Base-by-base conservation (phyloP, 2,888 invertebrate genomes). In the Synergus itoensis region DNA sequence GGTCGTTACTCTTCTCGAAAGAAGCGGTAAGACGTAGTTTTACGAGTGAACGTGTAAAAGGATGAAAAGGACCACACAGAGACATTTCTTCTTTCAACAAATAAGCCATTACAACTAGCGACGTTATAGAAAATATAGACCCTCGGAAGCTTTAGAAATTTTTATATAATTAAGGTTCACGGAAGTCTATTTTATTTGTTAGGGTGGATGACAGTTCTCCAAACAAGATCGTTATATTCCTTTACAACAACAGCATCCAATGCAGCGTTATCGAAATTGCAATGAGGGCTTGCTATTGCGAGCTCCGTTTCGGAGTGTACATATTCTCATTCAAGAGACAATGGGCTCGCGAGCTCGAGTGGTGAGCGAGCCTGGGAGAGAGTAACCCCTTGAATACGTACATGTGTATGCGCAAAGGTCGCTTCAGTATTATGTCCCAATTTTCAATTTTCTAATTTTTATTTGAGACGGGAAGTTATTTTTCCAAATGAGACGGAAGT, bases 251-350 rank as follows among this genome's bases (percentile, higher is more conserved):
- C 67, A 45, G 28, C 28, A 48, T 69, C 67, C 67, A 69, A 69
- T 69, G 45, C 45, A 69, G 67, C 67, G 45, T 48, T 69, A 69
- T 69, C 67, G 67, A 69, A 28, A 69, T 69, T 14, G 67, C 67
- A 69, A 69, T 69, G 67, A 69, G 67, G 28, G 69, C 43, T 28
- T 28, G 48, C 48, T 69, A 69, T 48, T 67, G 28, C 69, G 76
- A 43, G 76, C 41, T 76, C 57, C 36, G 40, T 76, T 76, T 60
- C 60, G 57, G 62, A 76, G 76, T 76, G 40, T 76, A 57, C 57
- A 76, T 76, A 76, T 60, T 76, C 76, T 60, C 76, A 62, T 76
- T 76, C 76, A 57, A 73, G 76, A 76, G 60, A 76, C 76, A 76
- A 76, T 76, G n/a, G 60, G 76, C 9, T 57, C 14, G 57, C 62